Evolutionary conservation across 2,797 vertebrate genomes (phyloP), one percentile per base, ranked within the genome.

Genomic region (Thamnophis elegans): DNA sequence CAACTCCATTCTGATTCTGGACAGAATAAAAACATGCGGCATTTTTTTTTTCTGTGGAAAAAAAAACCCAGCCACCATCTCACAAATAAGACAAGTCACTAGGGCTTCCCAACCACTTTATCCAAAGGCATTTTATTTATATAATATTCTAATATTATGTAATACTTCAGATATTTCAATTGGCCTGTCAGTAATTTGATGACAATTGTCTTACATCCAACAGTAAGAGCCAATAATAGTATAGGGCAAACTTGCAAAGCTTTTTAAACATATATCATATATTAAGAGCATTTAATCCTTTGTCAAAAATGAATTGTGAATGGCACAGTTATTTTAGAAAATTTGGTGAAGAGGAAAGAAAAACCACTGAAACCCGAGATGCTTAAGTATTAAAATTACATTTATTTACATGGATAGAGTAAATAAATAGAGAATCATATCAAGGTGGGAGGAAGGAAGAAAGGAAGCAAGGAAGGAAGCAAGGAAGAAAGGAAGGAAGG

Each of bases 141-240:
- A 82, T 89, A 91, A 91, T 55, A 58, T 20, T 55, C 5, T 87
- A 65, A 25, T 28, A 73, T 92, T 92, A 36, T 89, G 78, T 82
- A 89, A 82, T 68, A 51, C 6, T 55, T 90, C 51, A 90, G 51
- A 60, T 89, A 56, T 36, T 92, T 89, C 22, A 89, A 62, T 85
- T 60, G 47, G 11, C 51, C 62, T 89, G 22, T 42, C 78, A 85
- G 16, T 65, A 90, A 82, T 51, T 22, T 86, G 26, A 59, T 53
- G 59, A 55, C 7, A 13, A 68, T 86, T 92, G 56, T 68, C 14
- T 85, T 55, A 51, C n/a, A 92, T 53, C 28, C n/a, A 82, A 25
- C 16, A 4, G 18, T n/a, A 58, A 78, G 42, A 88, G 47, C 12
- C 20, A n/a, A 16, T 65, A 89, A 42, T 18, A 62, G 18, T 56